Conservation (phyloP, 2,888 invertebrate species). For the Melinaea menophilus region DNA sequence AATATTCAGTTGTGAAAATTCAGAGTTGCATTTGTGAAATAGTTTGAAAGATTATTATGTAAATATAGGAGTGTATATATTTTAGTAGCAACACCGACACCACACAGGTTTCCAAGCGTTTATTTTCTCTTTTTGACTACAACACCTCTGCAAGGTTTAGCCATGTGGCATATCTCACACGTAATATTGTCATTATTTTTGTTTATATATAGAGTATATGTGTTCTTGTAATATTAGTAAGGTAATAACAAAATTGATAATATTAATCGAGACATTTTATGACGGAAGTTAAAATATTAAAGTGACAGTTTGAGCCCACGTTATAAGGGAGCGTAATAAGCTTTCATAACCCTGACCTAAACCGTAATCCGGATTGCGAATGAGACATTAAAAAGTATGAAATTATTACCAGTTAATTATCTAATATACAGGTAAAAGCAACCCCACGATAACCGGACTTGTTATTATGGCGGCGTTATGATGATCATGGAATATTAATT, state of each 20-base stretch:
- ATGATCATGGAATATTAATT: conserved; percentile 12
- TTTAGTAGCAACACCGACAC: conserved; percentile 26
- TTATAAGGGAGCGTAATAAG: conserved; percentile 12
- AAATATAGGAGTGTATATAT: conserved; percentile 20
- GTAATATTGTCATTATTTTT: too few species aligned
- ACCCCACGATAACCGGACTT: conserved; percentile 15
- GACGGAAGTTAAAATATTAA: conserved; percentile 4
- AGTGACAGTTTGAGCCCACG: background rate
- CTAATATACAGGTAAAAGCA: conserved; percentile 17
- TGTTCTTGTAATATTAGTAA: too few species aligned
- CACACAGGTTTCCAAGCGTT: conserved; percentile 23
- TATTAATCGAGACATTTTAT: too few species aligned
- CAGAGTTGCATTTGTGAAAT: background rate
- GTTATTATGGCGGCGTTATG: conserved; percentile 6
- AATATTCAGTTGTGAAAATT: background rate
- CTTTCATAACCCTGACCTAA: conserved; percentile 19
- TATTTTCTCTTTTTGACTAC: conserved; percentile 18
- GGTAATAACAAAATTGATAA: too few species aligned
- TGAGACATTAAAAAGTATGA: conserved; percentile 27
- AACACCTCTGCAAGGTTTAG: conserved; percentile 12
- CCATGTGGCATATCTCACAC: too few species aligned
- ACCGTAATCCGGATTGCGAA: conserved; percentile 25
- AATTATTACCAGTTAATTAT: conserved; percentile 25
- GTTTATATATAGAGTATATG: too few species aligned
- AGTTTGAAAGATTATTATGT: background rate